phyloP scores from a whole-genome alignment of 2,113 vertebrate species.

The Rhinoderma darwinii region DNA sequence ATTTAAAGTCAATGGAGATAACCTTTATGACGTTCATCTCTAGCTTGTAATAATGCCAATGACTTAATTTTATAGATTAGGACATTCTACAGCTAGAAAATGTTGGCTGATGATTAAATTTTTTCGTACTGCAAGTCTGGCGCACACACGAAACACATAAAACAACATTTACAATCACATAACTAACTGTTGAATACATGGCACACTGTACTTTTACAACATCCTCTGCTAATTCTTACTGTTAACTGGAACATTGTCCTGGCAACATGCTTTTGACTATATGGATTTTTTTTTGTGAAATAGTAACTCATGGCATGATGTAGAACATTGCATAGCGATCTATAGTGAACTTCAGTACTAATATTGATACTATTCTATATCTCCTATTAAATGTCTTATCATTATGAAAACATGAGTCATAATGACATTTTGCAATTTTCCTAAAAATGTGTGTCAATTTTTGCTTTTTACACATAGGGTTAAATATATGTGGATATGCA shows the following conservation, averaged over 20 bases:
- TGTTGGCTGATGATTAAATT: not conserved
- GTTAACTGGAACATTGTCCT: not conserved
- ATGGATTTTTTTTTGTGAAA: too few relatives aligned
- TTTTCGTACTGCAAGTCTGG: not conserved
- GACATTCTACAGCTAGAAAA: too few relatives aligned
- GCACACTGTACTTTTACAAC: slow-evolving; percentile 1
- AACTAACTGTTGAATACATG: not conserved
- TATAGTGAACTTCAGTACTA: not conserved
- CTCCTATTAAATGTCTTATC: not conserved
- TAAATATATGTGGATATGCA: slow-evolving; percentile 61
- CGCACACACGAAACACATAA: not conserved
- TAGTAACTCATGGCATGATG: not conserved
- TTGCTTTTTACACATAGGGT: slow-evolving; percentile 7
- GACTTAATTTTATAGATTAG: too few relatives aligned
- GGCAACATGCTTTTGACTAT: not conserved
- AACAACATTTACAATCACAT: not conserved
- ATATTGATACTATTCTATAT: not conserved
- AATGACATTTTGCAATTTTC: not conserved
- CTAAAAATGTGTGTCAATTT: not conserved
- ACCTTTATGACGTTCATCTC: not conserved
- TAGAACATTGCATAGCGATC: not conserved
- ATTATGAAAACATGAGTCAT: not conserved
- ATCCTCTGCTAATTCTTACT: slow-evolving; percentile 18
- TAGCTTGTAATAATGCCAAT: too few relatives aligned
- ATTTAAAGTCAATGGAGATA: not conserved